Evolutionary conservation across 2,113 vertebrate species (phyloP).

Genomic region (Oryzias woworae): DNA sequence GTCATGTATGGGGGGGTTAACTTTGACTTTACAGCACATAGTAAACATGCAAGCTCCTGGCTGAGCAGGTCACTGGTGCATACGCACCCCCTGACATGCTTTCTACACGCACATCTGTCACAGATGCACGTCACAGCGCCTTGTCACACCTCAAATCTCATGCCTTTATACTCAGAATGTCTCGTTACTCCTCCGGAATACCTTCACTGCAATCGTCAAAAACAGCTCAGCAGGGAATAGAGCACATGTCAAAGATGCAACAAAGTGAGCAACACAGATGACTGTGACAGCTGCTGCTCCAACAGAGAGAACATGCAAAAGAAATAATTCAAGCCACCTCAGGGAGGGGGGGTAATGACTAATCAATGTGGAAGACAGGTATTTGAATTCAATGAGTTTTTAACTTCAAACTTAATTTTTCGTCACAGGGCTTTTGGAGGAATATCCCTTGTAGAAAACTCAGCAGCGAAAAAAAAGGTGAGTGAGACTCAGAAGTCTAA

Average conservation of each 20-base stretch:
- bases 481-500: slow-evolving; percentile 12
- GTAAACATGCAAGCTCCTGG: slow-evolving; percentile 49
- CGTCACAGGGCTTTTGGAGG: neutral
- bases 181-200: slow-evolving; percentile 14
- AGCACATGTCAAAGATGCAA: slow-evolving; percentile 20
- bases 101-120: slow-evolving; percentile 62
- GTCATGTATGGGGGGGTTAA: slow-evolving; percentile 38
- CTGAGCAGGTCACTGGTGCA: slow-evolving; percentile 55
- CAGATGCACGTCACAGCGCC: slow-evolving; percentile 33
- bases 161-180: slow-evolving; percentile 10
- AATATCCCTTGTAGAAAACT: slow-evolving; percentile 2
- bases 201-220: slow-evolving; percentile 21
- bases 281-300: slow-evolving; percentile 1
- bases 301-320: neutral
- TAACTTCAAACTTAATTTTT: neutral
- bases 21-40: slow-evolving; percentile 25
- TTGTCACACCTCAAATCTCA: slow-evolving; percentile 15
- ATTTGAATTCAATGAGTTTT: neutral
- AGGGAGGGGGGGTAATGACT: too few relatives aligned
- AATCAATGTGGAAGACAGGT: neutral
- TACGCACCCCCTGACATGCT: slow-evolving; percentile 46
- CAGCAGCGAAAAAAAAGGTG: slow-evolving; percentile 5
- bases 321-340: neutral
- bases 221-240: slow-evolving; percentile 10
- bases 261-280: slow-evolving; percentile 18